Evolutionary conservation across 2,113 vertebrate genomes (phyloP), one percentile per base, ranked within the genome.

Genomic region (Plectropomus leopardus): DNA sequence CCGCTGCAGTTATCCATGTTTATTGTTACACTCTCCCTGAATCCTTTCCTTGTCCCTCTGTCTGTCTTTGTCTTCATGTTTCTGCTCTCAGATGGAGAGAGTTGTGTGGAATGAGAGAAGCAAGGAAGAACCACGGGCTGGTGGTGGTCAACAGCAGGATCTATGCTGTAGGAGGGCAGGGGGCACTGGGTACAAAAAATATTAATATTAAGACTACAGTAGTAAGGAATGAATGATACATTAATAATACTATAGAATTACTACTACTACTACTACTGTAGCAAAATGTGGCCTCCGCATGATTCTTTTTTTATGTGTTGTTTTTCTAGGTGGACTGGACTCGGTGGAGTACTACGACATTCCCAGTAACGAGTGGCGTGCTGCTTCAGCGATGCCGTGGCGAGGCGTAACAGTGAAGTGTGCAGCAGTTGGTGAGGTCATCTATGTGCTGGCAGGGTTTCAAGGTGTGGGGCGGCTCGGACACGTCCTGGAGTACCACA

Each of bases 301-400:
- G 30, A 50, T 30, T 9, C 3, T 30, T 1, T 50, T 10, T 47
- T 28, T 28, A n/a, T 51, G 15, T 50, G 14, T 24, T 7, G 34
- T 14, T 44, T 63, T 58, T 36, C 24, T 14, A 98, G 98, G 97
- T 91, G 97, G 97, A 63, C 95, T 99, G 77, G 98, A 99, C 92
- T 98, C 96, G 1, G 97, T 99, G 88, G 98, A 99, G 88, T 99
- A 96, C 91, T 99, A 99, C 0, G 97, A 99, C 88, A 99, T 98
- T 85, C 95, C 95, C 84, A 94, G 92, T 80, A 98, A 98, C 4
- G 97, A 98, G 86, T 99, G 97, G 98, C 96, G 96, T 86, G 93
- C 95, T 89, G 97, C 98, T 16, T 94, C 97, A 0, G 94, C 96
- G 1, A 99, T 99, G 97, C 97, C 98, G 0, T 99, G 97, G 98